These are phyloP conservation scores for Bos indicus DNA, from an alignment of 2,113 vertebrate species.

Conservation along the genomic window DNA sequence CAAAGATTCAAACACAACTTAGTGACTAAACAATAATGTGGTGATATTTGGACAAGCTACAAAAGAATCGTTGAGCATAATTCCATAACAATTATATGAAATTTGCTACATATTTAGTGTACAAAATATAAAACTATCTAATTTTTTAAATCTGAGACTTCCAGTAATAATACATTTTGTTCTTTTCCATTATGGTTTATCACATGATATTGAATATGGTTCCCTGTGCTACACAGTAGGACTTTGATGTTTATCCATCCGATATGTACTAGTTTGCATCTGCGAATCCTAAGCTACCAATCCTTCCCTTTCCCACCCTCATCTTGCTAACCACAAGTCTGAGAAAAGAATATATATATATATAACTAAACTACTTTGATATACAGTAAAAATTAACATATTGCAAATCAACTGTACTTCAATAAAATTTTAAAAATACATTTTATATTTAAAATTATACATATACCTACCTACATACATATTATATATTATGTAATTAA, in stretches of 20 bases:
- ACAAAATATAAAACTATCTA: not conserved
- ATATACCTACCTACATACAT: not conserved
- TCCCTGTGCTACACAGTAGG: not conserved
- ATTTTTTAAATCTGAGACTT: not conserved
- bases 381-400: not conserved
- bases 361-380: not conserved
- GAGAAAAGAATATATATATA: not conserved
- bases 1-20: not conserved
- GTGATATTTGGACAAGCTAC: constrained; percentile 55
- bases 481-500: not conserved
- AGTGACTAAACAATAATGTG: not conserved
- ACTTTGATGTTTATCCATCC: not conserved
- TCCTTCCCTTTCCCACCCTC: not conserved
- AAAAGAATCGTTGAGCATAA: not conserved
- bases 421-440: not conserved
- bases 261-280: not conserved
- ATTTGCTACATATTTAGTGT: not conserved
- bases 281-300: not conserved
- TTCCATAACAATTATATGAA: constrained; percentile 26
- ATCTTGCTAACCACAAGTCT: not conserved
- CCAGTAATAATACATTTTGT: not conserved
- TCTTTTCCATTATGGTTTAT: not conserved
- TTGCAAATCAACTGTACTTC: not conserved
- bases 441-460: constrained; percentile 18
- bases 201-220: not conserved